These are phyloP conservation scores for Chloropsis hardwickii DNA, from an alignment of 2,113 vertebrate species.

Conservation along the genomic window DNA sequence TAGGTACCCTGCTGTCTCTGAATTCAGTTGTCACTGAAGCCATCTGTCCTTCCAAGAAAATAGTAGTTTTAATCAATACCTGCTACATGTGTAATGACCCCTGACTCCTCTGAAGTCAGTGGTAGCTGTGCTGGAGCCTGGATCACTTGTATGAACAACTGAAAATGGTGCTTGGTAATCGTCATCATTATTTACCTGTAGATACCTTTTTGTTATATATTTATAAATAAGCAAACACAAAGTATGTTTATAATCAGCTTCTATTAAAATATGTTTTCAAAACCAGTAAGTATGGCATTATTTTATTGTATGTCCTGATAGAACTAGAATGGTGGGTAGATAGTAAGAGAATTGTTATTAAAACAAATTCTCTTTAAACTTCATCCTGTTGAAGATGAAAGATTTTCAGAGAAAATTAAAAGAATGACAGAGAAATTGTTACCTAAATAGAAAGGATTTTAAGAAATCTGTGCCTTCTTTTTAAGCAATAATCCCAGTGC, in stretches of 20 bases:
- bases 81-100: background rate
- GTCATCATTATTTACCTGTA: background rate
- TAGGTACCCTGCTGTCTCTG: background rate
- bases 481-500: background rate
- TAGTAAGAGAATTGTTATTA: background rate
- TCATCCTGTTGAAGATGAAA: background rate
- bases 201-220: background rate
- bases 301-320: background rate
- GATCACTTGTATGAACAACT: background rate
- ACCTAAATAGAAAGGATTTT: background rate
- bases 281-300: background rate
- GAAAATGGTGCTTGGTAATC: background rate
- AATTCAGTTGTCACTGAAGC: background rate
- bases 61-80: background rate
- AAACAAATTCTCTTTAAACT: background rate
- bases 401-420: background rate
- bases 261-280: background rate
- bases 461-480: background rate
- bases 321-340: background rate
- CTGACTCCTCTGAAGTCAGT: background rate
- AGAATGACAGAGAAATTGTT: background rate
- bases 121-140: background rate
- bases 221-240: background rate
- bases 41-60: background rate
- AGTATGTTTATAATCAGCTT: background rate